phyloP scores from a whole-genome alignment of 2,888 invertebrate genomes.

The Troglohyphantes excavatus region DNA sequence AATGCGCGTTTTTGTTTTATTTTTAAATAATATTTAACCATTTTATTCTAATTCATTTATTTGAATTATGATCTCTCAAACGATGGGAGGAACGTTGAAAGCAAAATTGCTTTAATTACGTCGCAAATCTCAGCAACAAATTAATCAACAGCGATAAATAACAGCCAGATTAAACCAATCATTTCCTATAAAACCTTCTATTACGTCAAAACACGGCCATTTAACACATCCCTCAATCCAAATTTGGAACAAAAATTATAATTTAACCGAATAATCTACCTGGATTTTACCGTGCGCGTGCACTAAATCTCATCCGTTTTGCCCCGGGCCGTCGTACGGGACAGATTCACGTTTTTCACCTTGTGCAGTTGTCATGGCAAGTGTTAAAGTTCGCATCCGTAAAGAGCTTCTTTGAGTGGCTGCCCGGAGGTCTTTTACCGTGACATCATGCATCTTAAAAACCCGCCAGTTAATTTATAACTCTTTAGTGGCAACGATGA shows the following conservation, averaged over 20 bases:
- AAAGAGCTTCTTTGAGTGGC: background rate
- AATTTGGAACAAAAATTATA: background rate
- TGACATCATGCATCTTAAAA: background rate
- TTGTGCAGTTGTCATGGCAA: background rate
- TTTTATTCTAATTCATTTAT: too few species aligned
- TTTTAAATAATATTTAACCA: too few species aligned
- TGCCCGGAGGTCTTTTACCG: background rate
- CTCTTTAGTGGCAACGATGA: background rate
- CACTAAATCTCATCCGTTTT: background rate
- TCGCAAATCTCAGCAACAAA: background rate
- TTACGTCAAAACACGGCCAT: background rate
- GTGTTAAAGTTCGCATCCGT: constrained; percentile 1
- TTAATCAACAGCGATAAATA: background rate
- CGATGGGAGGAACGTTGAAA: background rate
- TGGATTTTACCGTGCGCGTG: background rate
- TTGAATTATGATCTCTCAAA: too few species aligned
- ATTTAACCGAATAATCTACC: background rate
- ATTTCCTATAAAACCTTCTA: background rate
- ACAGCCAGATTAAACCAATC: background rate
- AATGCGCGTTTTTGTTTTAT: too few species aligned
- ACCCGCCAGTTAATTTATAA: background rate
- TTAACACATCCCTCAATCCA: background rate
- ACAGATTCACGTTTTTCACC: constrained; percentile 2
- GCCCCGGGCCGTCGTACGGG: background rate
- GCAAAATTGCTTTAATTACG: background rate